These are phyloP conservation scores for Rhamnusium bicolor DNA, from an alignment of 2,888 invertebrate genomes.

Conservation along the genomic window DNA sequence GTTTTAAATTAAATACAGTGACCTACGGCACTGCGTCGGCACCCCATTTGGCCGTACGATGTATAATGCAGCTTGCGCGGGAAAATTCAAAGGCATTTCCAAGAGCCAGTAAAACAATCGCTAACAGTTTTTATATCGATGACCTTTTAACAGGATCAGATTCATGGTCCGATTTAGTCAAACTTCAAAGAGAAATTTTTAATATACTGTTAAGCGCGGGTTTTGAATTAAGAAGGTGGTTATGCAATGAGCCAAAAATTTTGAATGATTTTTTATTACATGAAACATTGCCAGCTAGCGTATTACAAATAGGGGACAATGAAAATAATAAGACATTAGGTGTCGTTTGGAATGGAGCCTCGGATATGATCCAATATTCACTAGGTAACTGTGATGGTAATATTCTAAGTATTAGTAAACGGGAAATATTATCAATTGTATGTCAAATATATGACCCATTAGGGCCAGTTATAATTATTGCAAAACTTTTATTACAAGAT, in stretches of 20 bases:
- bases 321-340: conserved; percentile 32
- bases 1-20: not conserved
- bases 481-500: conserved; percentile 31
- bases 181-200: not conserved
- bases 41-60: not conserved
- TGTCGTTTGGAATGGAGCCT: conserved; percentile 14
- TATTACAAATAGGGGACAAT: conserved; percentile 25
- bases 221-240: not conserved
- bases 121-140: not conserved
- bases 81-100: not conserved
- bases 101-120: not conserved
- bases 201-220: not conserved
- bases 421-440: conserved; percentile 30
- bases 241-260: not conserved
- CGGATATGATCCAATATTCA: conserved; percentile 28
- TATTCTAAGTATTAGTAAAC: conserved; percentile 27
- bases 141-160: not conserved
- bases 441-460: conserved; percentile 41
- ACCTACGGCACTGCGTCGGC: not conserved
- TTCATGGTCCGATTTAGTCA: not conserved
- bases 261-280: not conserved
- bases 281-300: not conserved
- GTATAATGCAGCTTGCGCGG: not conserved
- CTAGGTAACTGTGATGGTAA: conserved; percentile 5
- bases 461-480: conserved; percentile 33